Evolutionary conservation across 2,113 vertebrate species (phyloP).

Genomic region (Ailurus styani): DNA sequence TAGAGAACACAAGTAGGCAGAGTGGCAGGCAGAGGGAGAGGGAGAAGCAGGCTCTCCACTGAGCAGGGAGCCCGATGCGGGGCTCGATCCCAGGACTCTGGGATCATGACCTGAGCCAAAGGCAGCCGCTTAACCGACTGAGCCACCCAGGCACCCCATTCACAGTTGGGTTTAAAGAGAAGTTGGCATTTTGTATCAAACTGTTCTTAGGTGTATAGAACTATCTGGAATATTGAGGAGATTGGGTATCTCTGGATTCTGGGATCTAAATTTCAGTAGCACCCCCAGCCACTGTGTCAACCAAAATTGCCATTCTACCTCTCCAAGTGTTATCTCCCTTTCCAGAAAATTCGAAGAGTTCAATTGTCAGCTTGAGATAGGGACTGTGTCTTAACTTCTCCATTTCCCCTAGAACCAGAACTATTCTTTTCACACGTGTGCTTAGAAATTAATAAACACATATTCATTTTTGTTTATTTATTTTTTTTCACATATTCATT

Average conservation of each 20-base stretch:
- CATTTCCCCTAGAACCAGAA: neutral
- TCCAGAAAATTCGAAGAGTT: neutral
- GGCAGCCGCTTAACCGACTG: too few species aligned
- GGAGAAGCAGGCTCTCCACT: too few species aligned
- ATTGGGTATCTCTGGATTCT: neutral
- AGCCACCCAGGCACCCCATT: too few species aligned
- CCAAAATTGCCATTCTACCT: neutral
- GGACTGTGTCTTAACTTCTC: neutral
- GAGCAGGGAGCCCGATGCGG: too few species aligned
- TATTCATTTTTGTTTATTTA: neutral
- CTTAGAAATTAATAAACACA: neutral
- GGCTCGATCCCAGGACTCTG: too few species aligned
- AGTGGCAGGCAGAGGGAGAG: too few species aligned
- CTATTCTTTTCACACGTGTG: neutral
- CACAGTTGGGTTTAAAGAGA: neutral
- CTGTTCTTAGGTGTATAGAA: neutral
- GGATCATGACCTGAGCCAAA: too few species aligned
- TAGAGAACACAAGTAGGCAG: too few species aligned
- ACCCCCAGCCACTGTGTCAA: neutral
- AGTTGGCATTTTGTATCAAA: neutral
- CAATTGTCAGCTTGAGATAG: neutral
- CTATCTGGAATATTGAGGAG: neutral
- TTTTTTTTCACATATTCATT: neutral
- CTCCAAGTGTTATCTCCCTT: neutral
- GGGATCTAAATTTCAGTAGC: neutral